Base-by-base conservation (phyloP, 2,113 vertebrate species). In the Oryzias celebensis region DNA sequence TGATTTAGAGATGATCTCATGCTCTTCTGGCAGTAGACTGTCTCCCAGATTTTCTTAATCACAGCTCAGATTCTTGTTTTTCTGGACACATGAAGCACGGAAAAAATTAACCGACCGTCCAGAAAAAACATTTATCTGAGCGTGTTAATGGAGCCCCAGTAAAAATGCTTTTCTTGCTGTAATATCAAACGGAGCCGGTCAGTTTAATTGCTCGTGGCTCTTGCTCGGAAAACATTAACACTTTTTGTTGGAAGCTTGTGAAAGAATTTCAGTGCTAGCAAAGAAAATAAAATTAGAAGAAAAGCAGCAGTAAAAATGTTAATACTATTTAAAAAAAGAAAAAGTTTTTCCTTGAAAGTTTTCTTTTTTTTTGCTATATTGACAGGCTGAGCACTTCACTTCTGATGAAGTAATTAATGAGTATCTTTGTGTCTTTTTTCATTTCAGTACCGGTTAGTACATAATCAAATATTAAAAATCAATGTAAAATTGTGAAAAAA, bases 1-100 rank as follows among this genome's bases (percentile, higher is more conserved):
- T 87, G 77, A 80, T 86, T 83, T 74, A 77, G 80, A 54, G 71
- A 71, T 87, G 86, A 89, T 55, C 83, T 89, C 81, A 81, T 77
- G 61, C 64, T 77, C 52, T 14, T 81, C 58, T 82, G 82, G 80
- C 73, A 78, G 60, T 12, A 62, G 51, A 86, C 59, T 58, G 77
- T 83, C 78, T 78, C 74, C 61, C 51, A 68, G 50, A 4, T 22
- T 52, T 68, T 67, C 58, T 76, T 61, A 84, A 78, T 50, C 24
- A 54, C 71, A 73, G 83, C 79, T 87, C 79, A 49, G 43, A 62
- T 81, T 85, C 48, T 18, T 65, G 50, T 79, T 84, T 80, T 75
- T 77, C 56, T 81, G 64, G 77, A 81, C 68, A 64, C 44, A 14
- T 15, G 48, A 64, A 56, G 77, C 57, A 15, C 51, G 16, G 69